Evolutionary conservation across 2,888 invertebrate genomes (phyloP).

Genomic region (Julus scandinavius): DNA sequence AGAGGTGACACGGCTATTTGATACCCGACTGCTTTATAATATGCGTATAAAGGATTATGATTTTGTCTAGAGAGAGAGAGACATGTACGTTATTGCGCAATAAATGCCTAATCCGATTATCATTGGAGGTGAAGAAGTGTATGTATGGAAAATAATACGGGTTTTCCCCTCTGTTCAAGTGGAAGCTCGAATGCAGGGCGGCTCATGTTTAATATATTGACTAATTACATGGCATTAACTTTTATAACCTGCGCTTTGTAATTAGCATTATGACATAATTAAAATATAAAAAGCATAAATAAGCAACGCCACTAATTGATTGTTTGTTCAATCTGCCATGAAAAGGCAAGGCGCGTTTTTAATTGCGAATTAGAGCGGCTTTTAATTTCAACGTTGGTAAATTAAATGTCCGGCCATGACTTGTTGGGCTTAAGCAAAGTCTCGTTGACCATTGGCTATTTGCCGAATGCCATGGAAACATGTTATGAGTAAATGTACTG

Average conservation of each 20-base stretch:
- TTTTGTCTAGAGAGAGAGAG: constrained; percentile 8
- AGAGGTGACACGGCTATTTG: constrained; percentile 7
- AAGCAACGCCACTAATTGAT: constrained; percentile 44
- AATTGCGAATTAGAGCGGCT: background rate
- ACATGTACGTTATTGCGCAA: constrained; percentile 49
- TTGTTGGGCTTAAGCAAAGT: background rate
- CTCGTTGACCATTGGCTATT: constrained; percentile 19
- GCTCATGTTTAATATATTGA: constrained; percentile 50
- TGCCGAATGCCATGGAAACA: background rate
- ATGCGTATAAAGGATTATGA: constrained; percentile 49
- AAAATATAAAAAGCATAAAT: constrained; percentile 44
- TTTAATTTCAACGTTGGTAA: constrained; percentile 13
- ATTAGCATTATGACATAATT: constrained; percentile 54
- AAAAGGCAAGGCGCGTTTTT: constrained; percentile 37
- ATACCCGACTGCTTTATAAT: background rate
- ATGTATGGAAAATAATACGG: constrained; percentile 41
- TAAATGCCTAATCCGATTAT: constrained; percentile 52
- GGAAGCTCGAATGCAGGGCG: constrained; percentile 27
- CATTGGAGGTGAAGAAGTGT: constrained; percentile 50
- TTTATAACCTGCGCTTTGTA: constrained; percentile 52
- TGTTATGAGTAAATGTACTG: no score
- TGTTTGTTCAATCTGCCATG: constrained; percentile 39
- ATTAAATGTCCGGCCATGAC: background rate
- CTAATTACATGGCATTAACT: constrained; percentile 51
- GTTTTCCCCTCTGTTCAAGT: constrained; percentile 13